Conservation (phyloP, 2,797 vertebrate genomes). For the Enteromius trimaculatus region DNA sequence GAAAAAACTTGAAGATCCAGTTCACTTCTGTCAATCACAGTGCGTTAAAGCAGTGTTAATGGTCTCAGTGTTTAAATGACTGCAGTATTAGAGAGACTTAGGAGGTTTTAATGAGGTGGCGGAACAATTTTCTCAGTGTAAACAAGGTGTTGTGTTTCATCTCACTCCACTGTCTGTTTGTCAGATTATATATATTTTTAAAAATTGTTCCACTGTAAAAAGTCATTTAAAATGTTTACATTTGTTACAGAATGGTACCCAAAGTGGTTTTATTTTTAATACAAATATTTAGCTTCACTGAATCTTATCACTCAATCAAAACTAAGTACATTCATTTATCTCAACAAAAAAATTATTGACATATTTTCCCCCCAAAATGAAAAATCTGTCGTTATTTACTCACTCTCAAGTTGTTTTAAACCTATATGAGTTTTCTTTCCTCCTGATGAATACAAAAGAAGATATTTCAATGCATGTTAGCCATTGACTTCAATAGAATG, state of each 20-base stretch:
- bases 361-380: neutral
- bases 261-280: neutral
- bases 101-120: slow-evolving; percentile 23
- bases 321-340: neutral
- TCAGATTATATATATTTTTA: neutral
- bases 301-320: neutral
- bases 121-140: slow-evolving; percentile 2
- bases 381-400: neutral
- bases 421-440: neutral
- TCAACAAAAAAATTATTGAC: neutral
- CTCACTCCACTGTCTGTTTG: slow-evolving; percentile 18
- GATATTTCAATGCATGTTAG: neutral
- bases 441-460: neutral
- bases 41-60: slow-evolving; percentile 11
- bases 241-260: no score
- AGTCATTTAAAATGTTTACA: neutral
- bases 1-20: slow-evolving; percentile 1
- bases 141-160: slow-evolving; percentile 18
- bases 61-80: slow-evolving; percentile 16
- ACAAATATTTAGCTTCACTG: neutral
- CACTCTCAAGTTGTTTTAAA: neutral
- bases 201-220: neutral
- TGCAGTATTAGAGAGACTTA: neutral
- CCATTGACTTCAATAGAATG: neutral
- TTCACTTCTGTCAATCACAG: slow-evolving; percentile 28